Evolutionary conservation across 1,140 invertebrate species (phyloP), one percentile per base, ranked within the genome.

Genomic region (Pogonomyrmex barbatus): DNA sequence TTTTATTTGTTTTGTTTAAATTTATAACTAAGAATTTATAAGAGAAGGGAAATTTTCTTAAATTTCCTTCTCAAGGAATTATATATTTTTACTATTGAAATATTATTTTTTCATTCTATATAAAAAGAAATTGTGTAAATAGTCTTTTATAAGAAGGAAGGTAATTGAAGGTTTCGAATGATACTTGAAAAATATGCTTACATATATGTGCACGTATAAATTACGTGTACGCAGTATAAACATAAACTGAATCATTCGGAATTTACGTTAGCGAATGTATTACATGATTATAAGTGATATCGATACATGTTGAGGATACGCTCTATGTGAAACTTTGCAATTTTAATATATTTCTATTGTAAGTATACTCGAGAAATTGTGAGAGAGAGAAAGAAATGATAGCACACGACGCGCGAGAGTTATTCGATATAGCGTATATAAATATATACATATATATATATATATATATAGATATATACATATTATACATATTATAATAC

Each of bases 291-390:
- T 79, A 87, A 89, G 84, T 87, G 88, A 89, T 89, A 89, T 65
- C 70, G 82, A 81, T 89, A 68, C 70, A 56, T 89, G 87, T 73
- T 71, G 77, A 12, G 30, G 62, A 42, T 79, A 70, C 91, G 88
- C 85, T 85, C 89, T 83, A 60, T 71, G 73, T 68, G 81, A 93
- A 91, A 92, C 89, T 93, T 92, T 93, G 88, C 93, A 93, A 92
- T 92, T 93, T 93, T 93, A 93, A 93, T 92, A 93, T 92, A 93
- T 93, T 93, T 93, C 92, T 93, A 93, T 93, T 93, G 91, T 89
- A 89, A 89, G 88, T 89, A 89, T 89, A 89, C 36, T 83, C 67
- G 56, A 60, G 56, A 81, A 87, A 68, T 45, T 62, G 78, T 45
- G 24, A 45, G 30, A 62, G 4, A 47, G 17, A 62, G 3, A 63